phyloP scores from a whole-genome alignment of 2,888 invertebrate genomes.

The Pollenia angustigena region DNA sequence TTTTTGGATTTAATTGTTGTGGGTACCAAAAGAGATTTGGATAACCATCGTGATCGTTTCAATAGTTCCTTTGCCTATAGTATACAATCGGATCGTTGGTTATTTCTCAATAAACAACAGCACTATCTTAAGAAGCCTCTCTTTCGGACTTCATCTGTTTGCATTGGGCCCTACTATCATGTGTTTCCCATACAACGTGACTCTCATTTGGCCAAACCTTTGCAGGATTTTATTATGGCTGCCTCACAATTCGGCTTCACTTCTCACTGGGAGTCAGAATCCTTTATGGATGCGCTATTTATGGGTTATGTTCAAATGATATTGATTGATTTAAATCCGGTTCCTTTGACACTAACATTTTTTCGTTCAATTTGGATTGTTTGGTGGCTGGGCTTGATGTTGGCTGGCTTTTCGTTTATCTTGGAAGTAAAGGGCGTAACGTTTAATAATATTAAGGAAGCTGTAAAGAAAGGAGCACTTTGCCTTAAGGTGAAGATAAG shows the following conservation, averaged over 20 bases:
- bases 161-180: conserved; percentile 79
- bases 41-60: conserved; percentile 76
- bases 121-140: conserved; percentile 75
- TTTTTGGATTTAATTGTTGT: conserved; percentile 75
- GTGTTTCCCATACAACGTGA: conserved; percentile 78
- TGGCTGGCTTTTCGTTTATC: conserved; percentile 76
- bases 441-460: background rate
- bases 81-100: conserved; percentile 80
- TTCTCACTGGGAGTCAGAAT: conserved; percentile 75
- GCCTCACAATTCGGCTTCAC: conserved; percentile 77
- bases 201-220: conserved; percentile 77
- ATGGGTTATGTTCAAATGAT: conserved; percentile 74
- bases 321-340: conserved; percentile 67
- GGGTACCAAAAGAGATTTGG: conserved; percentile 69
- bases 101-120: conserved; percentile 78
- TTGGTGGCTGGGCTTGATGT: conserved; percentile 76
- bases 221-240: conserved; percentile 77
- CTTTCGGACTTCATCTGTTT: conserved; percentile 78
- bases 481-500: conserved; percentile 8
- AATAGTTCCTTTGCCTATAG: conserved; percentile 78
- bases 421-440: conserved; percentile 72
- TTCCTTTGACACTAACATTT: conserved; percentile 76
- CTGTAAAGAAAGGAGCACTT: background rate
- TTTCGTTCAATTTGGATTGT: conserved; percentile 74
- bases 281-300: conserved; percentile 78